Evolutionary conservation across 2,113 vertebrate genomes (phyloP).

Genomic region (Pterophyllum scalare): DNA sequence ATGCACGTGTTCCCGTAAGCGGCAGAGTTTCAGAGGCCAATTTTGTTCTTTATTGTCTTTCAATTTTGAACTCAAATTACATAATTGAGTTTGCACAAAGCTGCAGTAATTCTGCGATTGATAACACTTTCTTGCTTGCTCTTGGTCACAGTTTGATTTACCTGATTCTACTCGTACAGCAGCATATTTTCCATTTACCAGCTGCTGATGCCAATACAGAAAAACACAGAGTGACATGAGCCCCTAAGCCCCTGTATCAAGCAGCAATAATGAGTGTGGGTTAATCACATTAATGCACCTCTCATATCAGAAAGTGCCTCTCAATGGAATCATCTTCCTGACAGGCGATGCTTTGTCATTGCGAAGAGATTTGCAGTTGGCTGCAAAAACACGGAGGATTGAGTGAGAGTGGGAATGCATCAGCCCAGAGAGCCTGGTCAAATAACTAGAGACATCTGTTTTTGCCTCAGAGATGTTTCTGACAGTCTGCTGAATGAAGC

Average conservation of each 20-base stretch:
- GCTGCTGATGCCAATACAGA: conserved; percentile 57
- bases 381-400: conserved; percentile 11
- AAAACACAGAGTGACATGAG: conserved; percentile 51
- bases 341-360: conserved; percentile 67
- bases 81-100: conserved; percentile 2
- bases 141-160: conserved; percentile 14
- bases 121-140: conserved; percentile 1
- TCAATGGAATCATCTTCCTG: conserved; percentile 71
- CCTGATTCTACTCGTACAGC: conserved; percentile 9
- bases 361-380: conserved; percentile 58
- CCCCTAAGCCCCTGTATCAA: conserved; percentile 57
- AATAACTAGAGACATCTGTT: conserved; percentile 56
- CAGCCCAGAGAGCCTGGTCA: conserved; percentile 46
- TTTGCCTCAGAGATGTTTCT: conserved; percentile 44
- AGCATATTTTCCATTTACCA: conserved; percentile 51
- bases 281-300: conserved; percentile 76
- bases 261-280: conserved; percentile 65
- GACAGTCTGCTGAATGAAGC: conserved; percentile 42
- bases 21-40: background rate
- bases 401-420: conserved; percentile 34
- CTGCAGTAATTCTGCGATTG: background rate
- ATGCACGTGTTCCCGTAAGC: background rate
- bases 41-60: conserved; percentile 20
- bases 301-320: conserved; percentile 71
- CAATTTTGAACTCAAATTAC: conserved; percentile 10